Evolutionary conservation across 2,797 vertebrate species (phyloP), one percentile per base, ranked within the genome.

Genomic region (Lithobates sylvaticus): DNA sequence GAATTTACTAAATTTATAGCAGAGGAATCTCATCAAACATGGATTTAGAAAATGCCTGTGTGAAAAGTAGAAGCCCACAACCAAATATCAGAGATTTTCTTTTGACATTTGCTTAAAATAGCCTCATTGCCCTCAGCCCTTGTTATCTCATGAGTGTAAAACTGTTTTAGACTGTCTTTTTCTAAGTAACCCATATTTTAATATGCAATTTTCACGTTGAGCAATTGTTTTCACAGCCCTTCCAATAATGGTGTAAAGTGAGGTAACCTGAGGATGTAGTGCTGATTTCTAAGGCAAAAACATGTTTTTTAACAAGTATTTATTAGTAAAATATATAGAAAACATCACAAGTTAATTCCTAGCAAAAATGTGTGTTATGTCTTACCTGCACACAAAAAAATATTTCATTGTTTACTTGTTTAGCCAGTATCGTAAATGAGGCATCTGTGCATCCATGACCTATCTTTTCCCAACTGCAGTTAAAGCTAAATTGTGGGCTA

Each of bases 1-100:
- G 94, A 94, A 90, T 92, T 89, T 91, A 85, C 90, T 84, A 92
- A 92, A 93, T 91, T 89, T 93, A 92, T 90, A 90, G 91, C 92
- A 88, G 86, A 91, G 91, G 93, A 93, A 93, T 91, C 94, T 94
- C 94, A 92, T 94, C 94, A 94, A 91, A 94, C 89, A 88, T 90
- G 92, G 93, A 93, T 94, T 94, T 94, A 92, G 93, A 93, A 93
- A 93, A 92, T 89, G 92, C 93, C 93, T 91, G 16, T 83, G 90
- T 90, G 92, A 90, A 93, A 91, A 90, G 90, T 88, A 84, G 92
- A 88, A 93, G 91, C 91, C 90, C 89, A 39, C 85, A 84, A 90
- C 93, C 92, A 92, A 91, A 92, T 91, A 92, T 86, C 90, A 91
- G 90, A 88, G 91, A 89, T 89, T 92, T 91, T 89, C 90, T 92